Evolutionary conservation across 2,888 invertebrate species (phyloP), one percentile per base, ranked within the genome.

Genomic region (Drosophila colorata): DNA sequence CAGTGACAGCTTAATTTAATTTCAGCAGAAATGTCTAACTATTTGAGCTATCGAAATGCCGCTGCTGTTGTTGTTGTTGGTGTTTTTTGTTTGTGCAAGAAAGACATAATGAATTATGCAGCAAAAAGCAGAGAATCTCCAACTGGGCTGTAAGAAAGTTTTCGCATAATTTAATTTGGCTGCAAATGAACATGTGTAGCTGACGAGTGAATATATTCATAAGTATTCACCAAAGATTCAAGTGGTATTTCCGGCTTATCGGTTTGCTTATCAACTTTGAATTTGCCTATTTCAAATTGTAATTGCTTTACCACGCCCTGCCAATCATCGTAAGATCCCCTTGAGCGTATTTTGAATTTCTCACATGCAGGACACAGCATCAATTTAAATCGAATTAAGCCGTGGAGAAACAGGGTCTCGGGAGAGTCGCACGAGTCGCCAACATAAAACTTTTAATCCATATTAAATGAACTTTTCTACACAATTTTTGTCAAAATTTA

Each of bases 1-100:
- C 65, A 77, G 69, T 81, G 87, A 81, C 76, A 87, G 63, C 79
- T 77, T 88, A 88, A 88, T 88, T 87, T 88, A 78, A 85, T 85
- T 88, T 87, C 65, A 18, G 63, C 79, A 80, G 84, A 80, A 87
- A 88, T 79, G 87, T 78, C 61, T 63, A 78, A 71, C 79, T 84
- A n/a, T 87, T 76, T 69, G 69, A 79, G 68, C 68, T 81, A 79
- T 81, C 79, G 72, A 84, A 84, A 74, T 85, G 44, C 33, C 44
- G 28, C 49, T 69, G 43, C 31, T 65, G 59, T 59, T 73, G 52
- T 73, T 57, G 43, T 40, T 65, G 31, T 58, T 69, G 59, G 57
- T 69, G 49, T 53, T 67, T 59, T 47, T 48, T 67, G 16, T 38
- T 40, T 35, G 60, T 25, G 46, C 40, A n/a, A 25, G 18, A 67